phyloP scores from a whole-genome alignment of 2,113 vertebrate species.

The Chunga burmeisteri region DNA sequence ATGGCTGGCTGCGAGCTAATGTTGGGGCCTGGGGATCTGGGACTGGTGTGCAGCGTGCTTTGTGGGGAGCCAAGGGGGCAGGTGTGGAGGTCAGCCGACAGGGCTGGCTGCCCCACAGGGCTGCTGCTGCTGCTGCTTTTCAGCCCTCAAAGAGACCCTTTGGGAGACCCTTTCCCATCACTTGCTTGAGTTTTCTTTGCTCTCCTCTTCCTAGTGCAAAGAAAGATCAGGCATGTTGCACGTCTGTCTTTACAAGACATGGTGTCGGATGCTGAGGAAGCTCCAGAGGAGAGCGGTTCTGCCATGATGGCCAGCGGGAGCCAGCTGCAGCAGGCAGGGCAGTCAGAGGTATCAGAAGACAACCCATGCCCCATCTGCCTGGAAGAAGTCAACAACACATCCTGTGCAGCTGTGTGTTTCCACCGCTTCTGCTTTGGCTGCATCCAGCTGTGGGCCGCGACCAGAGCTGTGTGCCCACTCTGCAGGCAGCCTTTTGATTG shows the following conservation, averaged over 20 bases:
- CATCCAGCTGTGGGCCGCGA: accelerated
- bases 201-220: not conserved
- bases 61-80: not conserved
- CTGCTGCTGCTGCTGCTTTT: not conserved
- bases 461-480: not conserved
- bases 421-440: not conserved
- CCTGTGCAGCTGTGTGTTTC: not conserved
- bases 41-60: not conserved
- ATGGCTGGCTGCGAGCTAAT: too few relatives aligned
- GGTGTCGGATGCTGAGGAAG: not conserved
- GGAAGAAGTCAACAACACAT: not conserved
- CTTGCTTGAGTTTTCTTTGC: not conserved
- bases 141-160: not conserved
- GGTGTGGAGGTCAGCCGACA: too few relatives aligned
- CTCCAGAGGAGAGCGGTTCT: not conserved
- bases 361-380: not conserved
- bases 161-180: not conserved
- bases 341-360: not conserved
- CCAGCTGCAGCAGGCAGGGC: not conserved
- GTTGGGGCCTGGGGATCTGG: not conserved
- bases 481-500: accelerated
- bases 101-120: not conserved
- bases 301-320: not conserved
- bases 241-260: not conserved
- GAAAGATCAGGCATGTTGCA: not conserved